A percentile compares a stretch with the other conserved stretches of the same genome.
Conservation (phyloP, 2,797 vertebrate genomes). For the Danio choprae region DNA sequence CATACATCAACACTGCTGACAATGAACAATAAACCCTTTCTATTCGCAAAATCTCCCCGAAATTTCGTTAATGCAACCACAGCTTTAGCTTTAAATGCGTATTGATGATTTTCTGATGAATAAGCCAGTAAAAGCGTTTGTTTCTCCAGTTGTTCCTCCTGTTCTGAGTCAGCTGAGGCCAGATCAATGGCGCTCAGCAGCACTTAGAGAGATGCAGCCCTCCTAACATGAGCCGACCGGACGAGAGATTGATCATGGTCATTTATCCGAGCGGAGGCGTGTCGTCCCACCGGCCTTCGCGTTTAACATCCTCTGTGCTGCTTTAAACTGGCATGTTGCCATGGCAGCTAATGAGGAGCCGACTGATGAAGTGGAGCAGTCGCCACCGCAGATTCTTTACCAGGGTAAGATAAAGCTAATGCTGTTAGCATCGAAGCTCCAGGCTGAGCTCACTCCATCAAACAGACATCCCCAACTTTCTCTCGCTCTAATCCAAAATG, state of each 20-base stretch:
- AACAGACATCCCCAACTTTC: slow-evolving; percentile 53
- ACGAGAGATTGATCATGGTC: slow-evolving; percentile 66
- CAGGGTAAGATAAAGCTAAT: slow-evolving; percentile 68
- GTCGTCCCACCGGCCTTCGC: slow-evolving; percentile 57
- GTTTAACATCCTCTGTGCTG: slow-evolving; percentile 55
- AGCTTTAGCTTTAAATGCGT: background rate
- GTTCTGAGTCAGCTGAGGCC: slow-evolving; percentile 19
- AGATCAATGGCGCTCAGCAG: slow-evolving; percentile 48
- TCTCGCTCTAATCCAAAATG: slow-evolving; percentile 34
- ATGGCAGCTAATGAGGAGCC: slow-evolving; percentile 71
- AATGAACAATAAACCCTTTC: background rate
- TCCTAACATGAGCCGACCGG: slow-evolving; percentile 30
- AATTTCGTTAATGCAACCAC: background rate
- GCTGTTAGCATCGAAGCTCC: slow-evolving; percentile 10
- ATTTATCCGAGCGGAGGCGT: slow-evolving; percentile 65
- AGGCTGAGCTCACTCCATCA: slow-evolving; percentile 41
- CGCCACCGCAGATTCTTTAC: slow-evolving; percentile 69
- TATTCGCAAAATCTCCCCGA: no score
- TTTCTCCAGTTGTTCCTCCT: background rate
- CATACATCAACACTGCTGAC: background rate
- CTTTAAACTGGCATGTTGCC: slow-evolving; percentile 69
- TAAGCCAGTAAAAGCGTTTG: background rate
- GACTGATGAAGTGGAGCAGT: slow-evolving; percentile 70
- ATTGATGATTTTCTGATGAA: background rate
- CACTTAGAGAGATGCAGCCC: slow-evolving; percentile 44